Base-by-base conservation (phyloP, 1,140 invertebrate species). In the Hirudo medicinalis region DNA sequence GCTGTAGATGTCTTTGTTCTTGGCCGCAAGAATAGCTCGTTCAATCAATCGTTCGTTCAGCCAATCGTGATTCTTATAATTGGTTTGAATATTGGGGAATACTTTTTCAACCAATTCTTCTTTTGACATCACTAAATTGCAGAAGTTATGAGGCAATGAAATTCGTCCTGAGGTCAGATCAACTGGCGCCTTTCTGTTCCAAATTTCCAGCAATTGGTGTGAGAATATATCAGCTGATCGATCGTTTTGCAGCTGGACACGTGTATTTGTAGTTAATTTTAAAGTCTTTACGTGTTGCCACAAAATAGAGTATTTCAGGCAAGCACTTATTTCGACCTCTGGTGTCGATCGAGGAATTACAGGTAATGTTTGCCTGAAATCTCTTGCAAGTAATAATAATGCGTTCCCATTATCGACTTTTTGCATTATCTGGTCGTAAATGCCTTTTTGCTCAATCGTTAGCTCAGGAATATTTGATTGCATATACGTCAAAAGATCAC, bases 281-380 rank as follows among this genome's bases (percentile, higher is more conserved):
- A 60, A 60, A 4, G 27, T 60, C 55, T 60, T 4, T 60, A 79
- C 75, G n/a, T 78, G 29, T 70, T 20, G 32, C 78, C 79, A 81
- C 36, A 82, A 67, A 69, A 25, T 54, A n/a, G 81, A 83, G 75
- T 75, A 75, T 78, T 83, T 84, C 43, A 84, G 76, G 75, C 78
- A 83, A 70, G 80, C 79, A 76, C 81, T 80, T 0, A 83, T 72
- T 71, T 83, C 79, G 77, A 85, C 79, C 71, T 80, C 81, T 67
- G 74, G 72, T 17, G 81, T 84, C 73, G 76, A 79, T 76, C 78
- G 75, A 60, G 75, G 73, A 32, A 84, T 80, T 6, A 85, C 80
- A 2, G 83, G 82, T 29, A 85, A 73, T 19, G 78, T 85, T 77
- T 86, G 82, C 68, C 82, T 72, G 76, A 85, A 86, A 78, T 85